Conservation (phyloP, 2,797 vertebrate genomes). For the Peromyscus eremicus region DNA sequence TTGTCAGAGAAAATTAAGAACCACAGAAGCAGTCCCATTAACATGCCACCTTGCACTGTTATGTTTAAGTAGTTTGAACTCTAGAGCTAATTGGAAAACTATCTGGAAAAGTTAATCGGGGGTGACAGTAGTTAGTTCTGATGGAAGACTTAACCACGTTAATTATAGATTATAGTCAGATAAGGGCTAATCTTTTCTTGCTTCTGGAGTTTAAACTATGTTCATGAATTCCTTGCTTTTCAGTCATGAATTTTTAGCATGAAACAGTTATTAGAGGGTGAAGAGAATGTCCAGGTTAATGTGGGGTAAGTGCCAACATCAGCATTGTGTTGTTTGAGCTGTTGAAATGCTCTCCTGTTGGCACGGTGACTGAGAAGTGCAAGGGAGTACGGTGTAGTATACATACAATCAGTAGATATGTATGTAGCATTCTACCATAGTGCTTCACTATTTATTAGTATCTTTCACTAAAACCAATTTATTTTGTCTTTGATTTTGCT, state of each 20-base stretch:
- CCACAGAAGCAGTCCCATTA: conserved; percentile 80
- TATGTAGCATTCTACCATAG: neutral
- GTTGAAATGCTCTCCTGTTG: neutral
- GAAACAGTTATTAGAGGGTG: conserved; percentile 27
- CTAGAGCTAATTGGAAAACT: conserved; percentile 83
- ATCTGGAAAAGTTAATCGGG: conserved; percentile 83
- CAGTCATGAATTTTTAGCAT: conserved; percentile 44
- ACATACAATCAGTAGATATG: neutral
- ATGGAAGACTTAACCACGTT: conserved; percentile 70
- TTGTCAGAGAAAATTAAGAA: conserved; percentile 85
- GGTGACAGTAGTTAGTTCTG: conserved; percentile 84
- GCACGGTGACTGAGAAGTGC: neutral
- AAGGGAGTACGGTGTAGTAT: neutral
- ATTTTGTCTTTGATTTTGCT: conserved; percentile 14
- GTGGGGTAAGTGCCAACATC: neutral
- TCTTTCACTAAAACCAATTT: conserved; percentile 43
- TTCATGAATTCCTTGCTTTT: conserved; percentile 75
- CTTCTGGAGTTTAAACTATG: conserved; percentile 36
- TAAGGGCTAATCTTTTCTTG: conserved; percentile 27
- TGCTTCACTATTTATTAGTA: neutral
- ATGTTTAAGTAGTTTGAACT: conserved; percentile 80
- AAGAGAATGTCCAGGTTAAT: neutral
- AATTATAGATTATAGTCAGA: conserved; percentile 79
- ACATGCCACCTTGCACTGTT: conserved; percentile 75
- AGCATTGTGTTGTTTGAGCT: neutral